These are phyloP conservation scores for Itoplectis maculator DNA, from an alignment of 2,888 invertebrate genomes.

Conservation along the genomic window DNA sequence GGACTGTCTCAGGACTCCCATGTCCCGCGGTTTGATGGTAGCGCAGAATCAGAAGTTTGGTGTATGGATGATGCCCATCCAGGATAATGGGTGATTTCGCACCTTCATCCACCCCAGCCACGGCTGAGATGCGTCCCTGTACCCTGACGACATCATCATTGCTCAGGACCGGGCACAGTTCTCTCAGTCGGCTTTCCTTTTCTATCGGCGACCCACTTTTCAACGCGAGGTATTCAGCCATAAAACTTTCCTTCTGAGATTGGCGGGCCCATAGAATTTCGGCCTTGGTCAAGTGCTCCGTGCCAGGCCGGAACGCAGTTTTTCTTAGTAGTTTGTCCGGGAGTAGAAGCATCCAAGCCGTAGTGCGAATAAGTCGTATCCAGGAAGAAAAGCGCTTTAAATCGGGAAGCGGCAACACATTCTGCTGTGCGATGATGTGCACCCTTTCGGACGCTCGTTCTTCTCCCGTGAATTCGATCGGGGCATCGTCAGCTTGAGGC, in stretches of 20 bases:
- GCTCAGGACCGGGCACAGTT: conserved; percentile 39
- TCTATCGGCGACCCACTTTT: not conserved
- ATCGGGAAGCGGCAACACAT: conserved; percentile 64
- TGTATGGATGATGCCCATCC: not conserved
- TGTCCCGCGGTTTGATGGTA: conserved; percentile 53
- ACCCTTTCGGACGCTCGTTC: too few relatives aligned
- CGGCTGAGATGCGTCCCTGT: conserved; percentile 17
- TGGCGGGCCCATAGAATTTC: conserved; percentile 11
- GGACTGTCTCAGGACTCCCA: conserved; percentile 36
- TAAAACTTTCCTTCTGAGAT: conserved; percentile 40
- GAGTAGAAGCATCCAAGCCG: conserved; percentile 43
- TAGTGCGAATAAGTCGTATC: conserved; percentile 35
- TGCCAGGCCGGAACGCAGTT: conserved; percentile 44
- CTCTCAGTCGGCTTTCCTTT: conserved; percentile 12
- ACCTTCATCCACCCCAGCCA: not conserved
- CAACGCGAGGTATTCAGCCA: conserved; percentile 12
- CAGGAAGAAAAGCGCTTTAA: conserved; percentile 66
- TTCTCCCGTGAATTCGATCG: too few relatives aligned
- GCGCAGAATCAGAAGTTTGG: conserved; percentile 19
- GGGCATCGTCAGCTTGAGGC: not conserved
- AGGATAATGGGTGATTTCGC: too few relatives aligned
- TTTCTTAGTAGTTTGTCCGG: conserved; percentile 36
- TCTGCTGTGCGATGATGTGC: too few relatives aligned
- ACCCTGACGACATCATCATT: conserved; percentile 28
- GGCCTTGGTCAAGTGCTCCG: conserved; percentile 41